Evolutionary conservation across 2,888 invertebrate genomes (phyloP).

Genomic region (Calliphora vomitoria): DNA sequence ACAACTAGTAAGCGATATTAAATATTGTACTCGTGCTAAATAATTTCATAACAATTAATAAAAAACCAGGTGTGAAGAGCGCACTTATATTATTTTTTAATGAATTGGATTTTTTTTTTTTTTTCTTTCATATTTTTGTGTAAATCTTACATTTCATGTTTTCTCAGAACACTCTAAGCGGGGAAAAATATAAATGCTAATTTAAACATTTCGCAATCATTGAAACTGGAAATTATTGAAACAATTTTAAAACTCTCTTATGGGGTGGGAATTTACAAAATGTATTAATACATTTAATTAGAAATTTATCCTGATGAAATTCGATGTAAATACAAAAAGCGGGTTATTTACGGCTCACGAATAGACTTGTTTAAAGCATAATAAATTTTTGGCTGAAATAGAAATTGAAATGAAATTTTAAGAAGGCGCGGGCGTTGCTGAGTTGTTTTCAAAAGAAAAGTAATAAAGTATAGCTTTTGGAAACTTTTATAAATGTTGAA

Average conservation of each 20-base stretch:
- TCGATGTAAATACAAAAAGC: not conserved
- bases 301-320: slow-evolving; percentile 16
- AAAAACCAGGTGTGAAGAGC: not conserved
- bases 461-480: too few species aligned
- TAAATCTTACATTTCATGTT: slow-evolving; percentile 1
- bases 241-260: not conserved
- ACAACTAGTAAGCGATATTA: not conserved
- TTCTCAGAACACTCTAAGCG: slow-evolving; percentile 17
- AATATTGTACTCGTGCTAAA: not conserved
- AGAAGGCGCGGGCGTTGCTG: too few species aligned
- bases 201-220: slow-evolving; percentile 37
- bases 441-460: too few species aligned
- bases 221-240: slow-evolving; percentile 37
- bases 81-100: not conserved
- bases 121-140: not conserved
- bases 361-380: not conserved
- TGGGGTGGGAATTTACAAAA: slow-evolving; percentile 25
- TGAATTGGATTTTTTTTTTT: slow-evolving; percentile 14
- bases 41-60: not conserved
- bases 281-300: not conserved
- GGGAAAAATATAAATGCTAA: slow-evolving; percentile 6
- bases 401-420: too few species aligned
- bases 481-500: too few species aligned
- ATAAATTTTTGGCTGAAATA: too few species aligned
- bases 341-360: not conserved